Evolutionary conservation across 2,888 invertebrate species (phyloP).

Genomic region (Brachypalpus laphriformis): DNA sequence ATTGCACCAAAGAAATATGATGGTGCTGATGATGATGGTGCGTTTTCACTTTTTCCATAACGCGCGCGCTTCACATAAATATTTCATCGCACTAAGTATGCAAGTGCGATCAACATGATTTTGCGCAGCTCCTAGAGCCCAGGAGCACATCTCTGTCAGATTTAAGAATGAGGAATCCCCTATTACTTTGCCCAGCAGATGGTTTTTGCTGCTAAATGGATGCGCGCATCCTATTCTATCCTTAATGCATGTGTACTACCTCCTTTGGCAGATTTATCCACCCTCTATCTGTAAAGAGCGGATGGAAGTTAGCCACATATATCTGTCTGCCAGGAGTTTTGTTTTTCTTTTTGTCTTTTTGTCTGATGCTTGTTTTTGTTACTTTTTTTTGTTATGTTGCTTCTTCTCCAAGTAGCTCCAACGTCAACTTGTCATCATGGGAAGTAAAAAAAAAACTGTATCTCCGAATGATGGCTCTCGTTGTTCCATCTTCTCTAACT

Average conservation of each 20-base stretch:
- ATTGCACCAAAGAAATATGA: slow-evolving; percentile 56
- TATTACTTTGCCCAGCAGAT: slow-evolving; percentile 41
- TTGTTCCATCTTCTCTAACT: slow-evolving; percentile 11
- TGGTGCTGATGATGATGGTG: slow-evolving; percentile 36
- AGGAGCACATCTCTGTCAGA: slow-evolving; percentile 41
- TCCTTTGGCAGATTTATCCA: slow-evolving; percentile 38
- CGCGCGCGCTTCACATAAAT: slow-evolving; percentile 36
- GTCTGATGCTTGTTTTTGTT: slow-evolving; percentile 49
- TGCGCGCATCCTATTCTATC: slow-evolving; percentile 58
- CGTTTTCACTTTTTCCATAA: slow-evolving; percentile 49
- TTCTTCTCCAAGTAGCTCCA: slow-evolving; percentile 39
- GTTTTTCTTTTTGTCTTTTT: slow-evolving; percentile 49
- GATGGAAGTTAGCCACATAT: slow-evolving; percentile 62
- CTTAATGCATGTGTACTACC: slow-evolving; percentile 37
- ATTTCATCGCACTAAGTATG: slow-evolving; percentile 67
- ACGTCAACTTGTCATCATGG: slow-evolving; percentile 66
- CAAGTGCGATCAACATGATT: slow-evolving; percentile 67
- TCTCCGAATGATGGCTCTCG: slow-evolving; percentile 13
- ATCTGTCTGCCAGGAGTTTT: slow-evolving; percentile 64
- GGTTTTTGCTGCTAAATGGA: slow-evolving; percentile 61
- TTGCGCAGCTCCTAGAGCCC: slow-evolving; percentile 20
- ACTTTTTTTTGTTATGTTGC: neutral
- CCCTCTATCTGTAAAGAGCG: slow-evolving; percentile 33
- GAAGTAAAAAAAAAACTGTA: slow-evolving; percentile 15
- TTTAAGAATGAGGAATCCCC: slow-evolving; percentile 32